Evolutionary conservation across 2,113 vertebrate species (phyloP), one percentile per base, ranked within the genome.

Genomic region (Cyphomyrus discorhynchus): DNA sequence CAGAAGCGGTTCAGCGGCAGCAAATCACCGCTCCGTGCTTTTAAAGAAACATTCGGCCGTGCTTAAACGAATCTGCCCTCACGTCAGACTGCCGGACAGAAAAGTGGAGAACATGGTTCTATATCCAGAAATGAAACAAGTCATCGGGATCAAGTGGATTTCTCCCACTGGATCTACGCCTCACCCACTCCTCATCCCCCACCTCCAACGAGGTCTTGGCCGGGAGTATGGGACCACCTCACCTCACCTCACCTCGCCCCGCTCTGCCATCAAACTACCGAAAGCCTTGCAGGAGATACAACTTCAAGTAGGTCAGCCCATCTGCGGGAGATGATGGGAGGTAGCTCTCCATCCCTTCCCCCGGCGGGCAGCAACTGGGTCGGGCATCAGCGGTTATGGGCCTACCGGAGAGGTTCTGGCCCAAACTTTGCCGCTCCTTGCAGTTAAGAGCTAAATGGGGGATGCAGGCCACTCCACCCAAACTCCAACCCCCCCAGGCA

Each of bases 361-460:
- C 93, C 93, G 93, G 94, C 91, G 93, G 94, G 94, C 90, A 85
- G 90, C 92, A 95, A 95, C 93, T 95, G 93, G 95, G 95, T 94
- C 95, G 95, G 94, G 94, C 8, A 91, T 95, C 94, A 94, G 94
- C 92, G 91, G 90, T 92, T 88, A 90, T 91, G 90, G 88, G 90
- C 10, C 15, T 42, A 39, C 89, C 92, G 90, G 92, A 50, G 74
- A 93, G 93, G 90, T 90, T 91, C 92, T 91, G 86, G 91, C 91
- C 93, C 39, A 91, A 91, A 90, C 91, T 92, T 93, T 93, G 93
- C 94, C 86, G 91, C 49, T 88, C 92, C 66, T 53, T 92, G 90
- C 53, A 66, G 87, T 93, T 92, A 91, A 90, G 90, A 91, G 89
- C 86, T 70, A 92, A 92, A 91, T 90, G 62, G 90, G 91, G 89